phyloP scores from a whole-genome alignment of 2,797 vertebrate genomes.

The Cacajao melanocephalus region DNA sequence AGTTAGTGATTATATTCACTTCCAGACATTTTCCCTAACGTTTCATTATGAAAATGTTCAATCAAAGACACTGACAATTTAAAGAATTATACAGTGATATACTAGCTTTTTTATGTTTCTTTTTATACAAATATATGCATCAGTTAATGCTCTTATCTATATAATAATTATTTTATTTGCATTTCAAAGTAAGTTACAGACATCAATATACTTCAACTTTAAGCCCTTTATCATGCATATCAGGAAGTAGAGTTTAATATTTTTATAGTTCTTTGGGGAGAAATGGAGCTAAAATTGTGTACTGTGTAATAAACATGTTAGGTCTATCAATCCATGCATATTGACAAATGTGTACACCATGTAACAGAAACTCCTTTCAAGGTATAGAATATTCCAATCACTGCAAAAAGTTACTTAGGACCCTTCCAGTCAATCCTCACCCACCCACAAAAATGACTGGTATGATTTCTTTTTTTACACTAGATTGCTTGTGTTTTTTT shows the following conservation, averaged over 20 bases:
- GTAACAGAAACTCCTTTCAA: background rate
- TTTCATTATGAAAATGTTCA: background rate
- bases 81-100: background rate
- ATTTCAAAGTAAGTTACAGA: background rate
- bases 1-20: background rate
- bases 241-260: background rate
- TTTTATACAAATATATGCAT: background rate
- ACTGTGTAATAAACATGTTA: background rate
- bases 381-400: background rate
- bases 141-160: background rate
- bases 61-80: background rate
- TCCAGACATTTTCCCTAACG: background rate
- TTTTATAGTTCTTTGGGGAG: background rate
- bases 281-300: background rate
- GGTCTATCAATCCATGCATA: background rate
- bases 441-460: background rate
- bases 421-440: background rate
- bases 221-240: background rate
- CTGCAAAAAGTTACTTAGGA: background rate
- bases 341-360: background rate
- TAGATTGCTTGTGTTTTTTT: background rate
- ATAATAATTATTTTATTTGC: background rate
- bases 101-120: background rate
- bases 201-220: background rate
- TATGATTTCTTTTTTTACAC: background rate